Conservation (phyloP, 2,797 vertebrate species). For the Setipinna tenuifilis region DNA sequence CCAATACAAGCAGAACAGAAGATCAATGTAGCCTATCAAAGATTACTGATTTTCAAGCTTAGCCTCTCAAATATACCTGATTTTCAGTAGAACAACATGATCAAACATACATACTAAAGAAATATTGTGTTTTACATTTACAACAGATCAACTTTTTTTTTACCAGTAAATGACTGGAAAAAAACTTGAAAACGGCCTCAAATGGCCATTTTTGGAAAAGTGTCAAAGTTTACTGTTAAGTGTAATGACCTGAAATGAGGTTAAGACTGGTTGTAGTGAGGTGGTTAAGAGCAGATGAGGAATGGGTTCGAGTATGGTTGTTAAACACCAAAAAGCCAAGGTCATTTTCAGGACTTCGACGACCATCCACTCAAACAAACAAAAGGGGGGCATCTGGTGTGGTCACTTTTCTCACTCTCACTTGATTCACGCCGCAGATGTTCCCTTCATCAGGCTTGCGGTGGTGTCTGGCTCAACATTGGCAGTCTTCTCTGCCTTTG, state of each 20-base stretch:
- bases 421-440: slow-evolving; percentile 54
- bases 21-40: not conserved
- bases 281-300: not conserved
- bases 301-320: not conserved
- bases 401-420: slow-evolving; percentile 55
- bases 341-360: slow-evolving; percentile 45
- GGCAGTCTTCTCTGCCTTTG: slow-evolving; percentile 50
- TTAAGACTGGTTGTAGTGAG: not conserved
- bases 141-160: not conserved
- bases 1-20: not conserved
- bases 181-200: not conserved
- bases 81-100: not conserved
- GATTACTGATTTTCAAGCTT: not conserved
- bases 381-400: slow-evolving; percentile 46
- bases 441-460: slow-evolving; percentile 63
- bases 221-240: not conserved
- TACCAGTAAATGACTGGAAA: not conserved
- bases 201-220: not conserved
- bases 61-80: not conserved
- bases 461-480: slow-evolving; percentile 52
- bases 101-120: not conserved
- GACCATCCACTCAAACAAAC: slow-evolving; percentile 50
- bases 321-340: slow-evolving; percentile 6
- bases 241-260: slow-evolving; percentile 11
- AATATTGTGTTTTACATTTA: not conserved